A percentile compares a stretch with the other conserved stretches of the same genome.
Conservation (phyloP, 2,888 invertebrate genomes). For the Rhodophaea formosa region DNA sequence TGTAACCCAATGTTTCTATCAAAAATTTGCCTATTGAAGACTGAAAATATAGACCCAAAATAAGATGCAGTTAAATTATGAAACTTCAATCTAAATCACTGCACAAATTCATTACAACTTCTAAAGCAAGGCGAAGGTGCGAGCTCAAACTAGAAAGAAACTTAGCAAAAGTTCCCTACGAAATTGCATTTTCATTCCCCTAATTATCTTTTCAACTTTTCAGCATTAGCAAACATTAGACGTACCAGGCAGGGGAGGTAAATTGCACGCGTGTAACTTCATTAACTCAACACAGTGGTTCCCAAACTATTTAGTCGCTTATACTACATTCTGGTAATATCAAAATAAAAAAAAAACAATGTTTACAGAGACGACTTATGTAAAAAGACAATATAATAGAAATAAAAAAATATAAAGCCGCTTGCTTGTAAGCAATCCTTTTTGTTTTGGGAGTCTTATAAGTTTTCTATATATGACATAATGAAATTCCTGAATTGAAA, state of each 20-base stretch:
- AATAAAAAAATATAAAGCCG: no score
- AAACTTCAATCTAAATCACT: constrained; percentile 1
- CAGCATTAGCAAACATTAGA: constrained; percentile 46
- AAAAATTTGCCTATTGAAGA: no score
- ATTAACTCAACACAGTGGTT: constrained; percentile 31
- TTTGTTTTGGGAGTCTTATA: no score
- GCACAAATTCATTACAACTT: constrained; percentile 3
- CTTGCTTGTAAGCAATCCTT: no score
- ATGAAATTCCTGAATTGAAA: no score
- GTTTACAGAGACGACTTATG: no score
- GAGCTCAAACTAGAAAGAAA: constrained; percentile 11
- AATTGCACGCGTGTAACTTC: constrained; percentile 51
- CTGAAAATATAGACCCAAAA: not conserved
- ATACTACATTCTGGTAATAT: no score
- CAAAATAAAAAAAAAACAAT: no score
- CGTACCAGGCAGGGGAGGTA: constrained; percentile 33
- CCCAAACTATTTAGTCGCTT: no score
- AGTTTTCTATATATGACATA: no score
- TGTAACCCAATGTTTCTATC: no score
- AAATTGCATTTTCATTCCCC: constrained; percentile 46
- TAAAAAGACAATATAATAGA: no score
- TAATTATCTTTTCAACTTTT: constrained; percentile 56
- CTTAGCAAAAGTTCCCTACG: constrained; percentile 21
- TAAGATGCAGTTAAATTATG: not conserved
- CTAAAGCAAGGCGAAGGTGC: not conserved